Conservation (phyloP, 2,797 vertebrate genomes). For the Taeniopygia guttata region DNA sequence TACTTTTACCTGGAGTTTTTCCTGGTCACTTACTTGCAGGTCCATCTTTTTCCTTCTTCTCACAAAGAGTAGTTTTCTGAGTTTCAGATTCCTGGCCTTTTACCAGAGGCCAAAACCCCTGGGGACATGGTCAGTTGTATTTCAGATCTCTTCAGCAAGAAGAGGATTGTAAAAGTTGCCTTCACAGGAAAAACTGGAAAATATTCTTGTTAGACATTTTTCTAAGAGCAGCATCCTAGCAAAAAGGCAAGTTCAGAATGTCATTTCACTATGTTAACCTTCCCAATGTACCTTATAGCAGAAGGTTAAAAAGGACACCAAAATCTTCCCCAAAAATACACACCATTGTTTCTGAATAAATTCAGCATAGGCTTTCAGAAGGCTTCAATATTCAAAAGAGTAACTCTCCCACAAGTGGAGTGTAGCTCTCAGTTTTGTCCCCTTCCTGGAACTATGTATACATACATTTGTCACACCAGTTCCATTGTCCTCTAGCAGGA, state of each 20-base stretch:
- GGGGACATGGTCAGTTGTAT: background rate
- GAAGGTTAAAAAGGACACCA: background rate
- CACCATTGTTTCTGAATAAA: background rate
- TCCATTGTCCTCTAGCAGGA: background rate
- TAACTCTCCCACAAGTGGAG: fast-evolving
- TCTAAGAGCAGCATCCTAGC: background rate
- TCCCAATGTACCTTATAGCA: background rate
- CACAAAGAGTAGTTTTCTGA: background rate
- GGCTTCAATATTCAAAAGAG: background rate
- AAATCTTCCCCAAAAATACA: background rate
- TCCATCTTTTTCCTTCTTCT: background rate
- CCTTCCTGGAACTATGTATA: background rate
- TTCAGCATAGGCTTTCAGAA: background rate
- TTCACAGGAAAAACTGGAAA: background rate
- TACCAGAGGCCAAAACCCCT: background rate
- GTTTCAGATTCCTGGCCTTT: background rate
- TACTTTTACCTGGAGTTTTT: background rate
- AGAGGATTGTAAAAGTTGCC: background rate
- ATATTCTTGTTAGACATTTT: background rate
- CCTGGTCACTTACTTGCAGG: background rate
- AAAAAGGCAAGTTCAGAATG: background rate
- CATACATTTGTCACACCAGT: background rate
- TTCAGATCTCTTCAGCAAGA: background rate
- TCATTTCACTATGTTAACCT: background rate
- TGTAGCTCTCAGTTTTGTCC: background rate